Percentiles rank a stretch among this genome's conserved stretches.
Conservation (phyloP, 2,113 vertebrate genomes). For the Pimephales promelas region DNA sequence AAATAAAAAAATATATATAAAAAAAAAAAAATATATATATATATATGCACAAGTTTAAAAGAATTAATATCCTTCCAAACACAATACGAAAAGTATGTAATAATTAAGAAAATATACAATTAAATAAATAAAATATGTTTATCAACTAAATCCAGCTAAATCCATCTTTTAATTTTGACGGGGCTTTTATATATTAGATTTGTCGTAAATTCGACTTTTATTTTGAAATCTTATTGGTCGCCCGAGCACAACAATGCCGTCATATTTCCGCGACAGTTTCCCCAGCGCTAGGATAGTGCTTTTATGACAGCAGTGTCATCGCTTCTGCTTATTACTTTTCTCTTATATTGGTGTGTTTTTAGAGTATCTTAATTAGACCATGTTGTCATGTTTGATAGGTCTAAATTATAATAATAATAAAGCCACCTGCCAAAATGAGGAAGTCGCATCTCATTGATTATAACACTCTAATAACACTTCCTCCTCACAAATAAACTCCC, state of each 20-base stretch:
- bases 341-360: not conserved
- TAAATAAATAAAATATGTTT: too few species aligned
- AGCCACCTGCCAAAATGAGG: slow-evolving; percentile 15
- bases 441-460: not conserved
- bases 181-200: too few species aligned
- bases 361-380: not conserved
- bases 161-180: too few species aligned
- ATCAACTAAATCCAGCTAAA: too few species aligned
- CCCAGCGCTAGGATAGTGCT: not conserved
- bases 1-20: too few species aligned
- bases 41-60: too few species aligned
- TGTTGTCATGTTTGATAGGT: not conserved
- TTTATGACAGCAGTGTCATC: not conserved
- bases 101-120: too few species aligned
- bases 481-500: not conserved
- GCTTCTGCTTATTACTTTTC: not conserved
- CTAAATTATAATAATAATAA: not conserved
- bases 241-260: not conserved
- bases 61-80: too few species aligned
- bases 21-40: too few species aligned
- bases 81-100: too few species aligned
- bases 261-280: not conserved
- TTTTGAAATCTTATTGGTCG: not conserved
- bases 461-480: slow-evolving; percentile 33
- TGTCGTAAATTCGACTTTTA: not conserved